phyloP scores from a whole-genome alignment of 2,113 vertebrate genomes.

The Papio anubis region DNA sequence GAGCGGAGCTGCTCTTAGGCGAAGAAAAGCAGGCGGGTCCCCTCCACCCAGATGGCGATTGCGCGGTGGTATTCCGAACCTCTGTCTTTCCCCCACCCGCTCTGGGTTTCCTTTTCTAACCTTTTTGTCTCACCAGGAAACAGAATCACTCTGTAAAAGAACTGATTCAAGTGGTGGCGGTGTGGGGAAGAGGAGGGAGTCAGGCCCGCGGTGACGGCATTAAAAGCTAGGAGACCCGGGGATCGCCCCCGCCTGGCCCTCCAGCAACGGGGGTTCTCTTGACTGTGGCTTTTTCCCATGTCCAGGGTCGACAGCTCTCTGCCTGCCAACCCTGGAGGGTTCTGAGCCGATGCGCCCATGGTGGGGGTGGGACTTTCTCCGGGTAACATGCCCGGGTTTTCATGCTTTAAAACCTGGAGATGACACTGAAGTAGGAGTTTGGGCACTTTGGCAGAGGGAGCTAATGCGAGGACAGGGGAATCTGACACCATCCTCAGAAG shows the following conservation, averaged over 20 bases:
- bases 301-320: not conserved
- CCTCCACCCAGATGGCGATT: accelerated
- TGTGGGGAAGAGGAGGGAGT: not conserved
- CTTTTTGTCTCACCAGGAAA: not conserved
- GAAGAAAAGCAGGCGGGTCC: not conserved
- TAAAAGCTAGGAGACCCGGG: accelerated
- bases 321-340: not conserved
- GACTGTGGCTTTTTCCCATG: accelerated
- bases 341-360: not conserved
- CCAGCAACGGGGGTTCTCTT: accelerated
- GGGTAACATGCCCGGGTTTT: not conserved
- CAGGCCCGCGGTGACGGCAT: not conserved
- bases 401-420: not conserved
- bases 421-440: not conserved
- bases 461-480: not conserved
- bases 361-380: not conserved
- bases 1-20: accelerated
- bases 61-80: accelerated
- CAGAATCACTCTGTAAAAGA: not conserved
- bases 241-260: not conserved
- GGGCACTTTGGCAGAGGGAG: not conserved
- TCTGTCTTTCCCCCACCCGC: not conserved
- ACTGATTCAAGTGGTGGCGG: not conserved
- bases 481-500: not conserved
- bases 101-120: not conserved